Evolutionary conservation across 2,113 vertebrate species (phyloP).

Genomic region (Tupaia chinensis): DNA sequence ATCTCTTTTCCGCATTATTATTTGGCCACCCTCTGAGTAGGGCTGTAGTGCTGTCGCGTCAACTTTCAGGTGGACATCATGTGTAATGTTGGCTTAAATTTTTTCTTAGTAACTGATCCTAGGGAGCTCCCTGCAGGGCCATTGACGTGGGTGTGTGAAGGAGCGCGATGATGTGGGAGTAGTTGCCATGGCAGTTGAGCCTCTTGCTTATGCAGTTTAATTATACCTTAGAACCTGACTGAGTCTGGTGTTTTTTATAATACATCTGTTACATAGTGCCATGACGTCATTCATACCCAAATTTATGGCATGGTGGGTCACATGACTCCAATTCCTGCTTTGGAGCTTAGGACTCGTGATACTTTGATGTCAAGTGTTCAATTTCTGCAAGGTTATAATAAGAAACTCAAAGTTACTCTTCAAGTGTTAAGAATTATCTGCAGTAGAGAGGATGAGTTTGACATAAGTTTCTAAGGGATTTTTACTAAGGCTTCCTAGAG

Average conservation of each 20-base stretch:
- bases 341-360: not conserved
- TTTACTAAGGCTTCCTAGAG: not conserved
- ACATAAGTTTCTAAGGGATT: not conserved
- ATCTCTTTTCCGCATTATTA: too few relatives aligned
- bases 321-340: not conserved
- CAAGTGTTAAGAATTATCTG: not conserved
- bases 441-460: not conserved
- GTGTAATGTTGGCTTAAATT: too few relatives aligned
- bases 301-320: not conserved
- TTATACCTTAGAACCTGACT: not conserved
- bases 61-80: too few relatives aligned
- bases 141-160: not conserved
- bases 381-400: not conserved
- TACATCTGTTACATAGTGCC: not conserved
- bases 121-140: too few relatives aligned
- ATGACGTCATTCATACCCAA: not conserved
- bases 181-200: constrained; percentile 32
- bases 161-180: not conserved
- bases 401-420: not conserved
- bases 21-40: too few relatives aligned
- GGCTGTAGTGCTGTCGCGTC: too few relatives aligned
- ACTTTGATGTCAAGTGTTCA: not conserved
- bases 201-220: not conserved
- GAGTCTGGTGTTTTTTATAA: not conserved
- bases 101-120: too few relatives aligned